These are phyloP conservation scores for Mormyrus iriodes DNA, from an alignment of 2,113 vertebrate genomes.

Conservation along the genomic window DNA sequence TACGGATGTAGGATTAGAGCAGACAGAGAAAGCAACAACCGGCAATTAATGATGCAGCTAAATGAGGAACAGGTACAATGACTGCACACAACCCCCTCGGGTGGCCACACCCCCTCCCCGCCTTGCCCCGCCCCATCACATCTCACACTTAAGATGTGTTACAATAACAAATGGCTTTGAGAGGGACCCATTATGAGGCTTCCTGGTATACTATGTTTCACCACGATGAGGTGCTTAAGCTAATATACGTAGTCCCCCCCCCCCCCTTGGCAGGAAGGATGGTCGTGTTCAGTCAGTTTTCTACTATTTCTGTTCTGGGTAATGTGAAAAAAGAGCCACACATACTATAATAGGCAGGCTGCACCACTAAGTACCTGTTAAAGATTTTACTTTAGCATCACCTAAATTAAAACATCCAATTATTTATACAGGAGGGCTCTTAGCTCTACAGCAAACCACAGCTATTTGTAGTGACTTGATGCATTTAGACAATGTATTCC, in stretches of 20 bases:
- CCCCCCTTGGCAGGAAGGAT: neutral
- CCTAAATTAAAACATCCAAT: neutral
- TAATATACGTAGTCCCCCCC: neutral
- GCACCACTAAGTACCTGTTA: neutral
- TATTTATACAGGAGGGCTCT: neutral
- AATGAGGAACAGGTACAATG: neutral
- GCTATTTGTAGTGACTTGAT: neutral
- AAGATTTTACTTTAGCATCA: neutral
- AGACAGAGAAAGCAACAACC: neutral
- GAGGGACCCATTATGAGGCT: neutral
- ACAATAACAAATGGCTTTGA: neutral
- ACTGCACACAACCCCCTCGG: neutral
- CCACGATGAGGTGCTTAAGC: neutral
- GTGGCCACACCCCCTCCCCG: neutral
- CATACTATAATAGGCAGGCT: neutral
- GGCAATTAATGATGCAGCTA: neutral
- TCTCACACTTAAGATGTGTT: neutral
- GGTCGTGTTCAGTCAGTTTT: neutral
- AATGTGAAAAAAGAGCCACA: neutral
- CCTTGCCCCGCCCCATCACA: neutral
- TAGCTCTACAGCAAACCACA: neutral
- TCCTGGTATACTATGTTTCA: neutral
- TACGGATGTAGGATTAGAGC: neutral
- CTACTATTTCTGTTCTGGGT: neutral
- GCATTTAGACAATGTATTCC: neutral